phyloP scores from a whole-genome alignment of 2,113 vertebrate species.

The Fukomys damarensis region DNA sequence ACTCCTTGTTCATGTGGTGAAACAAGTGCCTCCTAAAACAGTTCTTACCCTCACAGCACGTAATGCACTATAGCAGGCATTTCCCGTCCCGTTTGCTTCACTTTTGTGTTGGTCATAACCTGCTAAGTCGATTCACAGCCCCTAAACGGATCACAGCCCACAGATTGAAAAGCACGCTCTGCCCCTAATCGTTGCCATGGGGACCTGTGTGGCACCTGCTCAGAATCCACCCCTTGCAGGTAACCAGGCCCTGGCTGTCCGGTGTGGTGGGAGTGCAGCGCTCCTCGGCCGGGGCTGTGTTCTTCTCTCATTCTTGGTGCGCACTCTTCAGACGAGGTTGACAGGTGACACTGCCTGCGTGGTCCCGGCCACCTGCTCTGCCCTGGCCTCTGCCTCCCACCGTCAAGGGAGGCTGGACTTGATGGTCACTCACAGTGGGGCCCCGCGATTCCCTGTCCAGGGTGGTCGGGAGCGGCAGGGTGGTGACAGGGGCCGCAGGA shows the following conservation, averaged over 20 bases:
- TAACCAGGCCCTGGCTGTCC: background rate
- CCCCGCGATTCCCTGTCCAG: background rate
- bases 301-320: background rate
- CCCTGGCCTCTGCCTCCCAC: background rate
- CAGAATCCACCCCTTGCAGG: background rate
- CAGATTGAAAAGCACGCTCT: background rate
- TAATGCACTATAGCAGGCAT: fast-evolving
- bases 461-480: background rate
- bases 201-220: background rate
- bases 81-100: background rate
- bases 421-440: background rate
- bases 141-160: background rate
- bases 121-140: background rate
- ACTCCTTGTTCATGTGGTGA: background rate
- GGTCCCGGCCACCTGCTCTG: background rate
- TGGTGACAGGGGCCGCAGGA: background rate
- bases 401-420: fast-evolving
- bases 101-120: background rate
- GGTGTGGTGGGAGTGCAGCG: too few species aligned
- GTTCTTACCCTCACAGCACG: background rate
- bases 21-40: background rate
- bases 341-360: background rate
- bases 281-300: background rate
- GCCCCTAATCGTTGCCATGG: background rate
- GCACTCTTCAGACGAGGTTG: background rate